These are phyloP conservation scores for Malacosoma neustria DNA, from an alignment of 2,888 invertebrate species.

Conservation along the genomic window DNA sequence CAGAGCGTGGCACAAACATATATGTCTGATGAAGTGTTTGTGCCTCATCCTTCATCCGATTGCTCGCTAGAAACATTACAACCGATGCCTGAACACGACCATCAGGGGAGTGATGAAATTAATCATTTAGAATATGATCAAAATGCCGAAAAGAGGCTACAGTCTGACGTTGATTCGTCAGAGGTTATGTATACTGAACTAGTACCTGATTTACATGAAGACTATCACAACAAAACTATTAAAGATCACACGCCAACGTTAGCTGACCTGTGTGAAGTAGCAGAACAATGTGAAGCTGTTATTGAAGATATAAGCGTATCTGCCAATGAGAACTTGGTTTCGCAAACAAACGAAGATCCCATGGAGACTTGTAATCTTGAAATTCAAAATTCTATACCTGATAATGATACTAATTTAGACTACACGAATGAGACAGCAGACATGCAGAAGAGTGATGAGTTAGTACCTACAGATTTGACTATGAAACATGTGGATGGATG, in stretches of 20 bases:
- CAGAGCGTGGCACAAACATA: conserved; percentile 55
- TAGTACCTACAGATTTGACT: conserved; percentile 75
- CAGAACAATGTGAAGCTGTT: conserved; percentile 22
- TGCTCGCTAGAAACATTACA: conserved; percentile 38
- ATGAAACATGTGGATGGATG: conserved; percentile 48
- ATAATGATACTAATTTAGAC: conserved; percentile 10
- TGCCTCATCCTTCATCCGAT: conserved; percentile 28
- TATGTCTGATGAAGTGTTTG: conserved; percentile 43
- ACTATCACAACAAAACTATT: conserved; percentile 29
- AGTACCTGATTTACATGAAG: conserved; percentile 44
- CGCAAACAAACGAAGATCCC: conserved; percentile 13
- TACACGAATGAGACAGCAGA: conserved; percentile 18
- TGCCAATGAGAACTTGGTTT: conserved; percentile 4
- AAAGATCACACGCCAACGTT: conserved; percentile 28
- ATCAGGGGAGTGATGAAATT: conserved; percentile 29
- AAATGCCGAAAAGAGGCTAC: conserved; percentile 44
- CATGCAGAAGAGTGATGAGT: conserved; percentile 39
- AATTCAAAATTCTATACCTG: conserved; percentile 5
- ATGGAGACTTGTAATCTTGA: conserved; percentile 3
- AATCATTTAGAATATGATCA: conserved; percentile 40
- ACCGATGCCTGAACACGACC: conserved; percentile 27
- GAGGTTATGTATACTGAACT: conserved; percentile 41
- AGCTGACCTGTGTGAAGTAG: conserved; percentile 36
- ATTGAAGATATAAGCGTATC: conserved; percentile 8
- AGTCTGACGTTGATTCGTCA: conserved; percentile 25